Conservation (phyloP, 2,797 vertebrate genomes). For the Acanthurus lineatus region DNA sequence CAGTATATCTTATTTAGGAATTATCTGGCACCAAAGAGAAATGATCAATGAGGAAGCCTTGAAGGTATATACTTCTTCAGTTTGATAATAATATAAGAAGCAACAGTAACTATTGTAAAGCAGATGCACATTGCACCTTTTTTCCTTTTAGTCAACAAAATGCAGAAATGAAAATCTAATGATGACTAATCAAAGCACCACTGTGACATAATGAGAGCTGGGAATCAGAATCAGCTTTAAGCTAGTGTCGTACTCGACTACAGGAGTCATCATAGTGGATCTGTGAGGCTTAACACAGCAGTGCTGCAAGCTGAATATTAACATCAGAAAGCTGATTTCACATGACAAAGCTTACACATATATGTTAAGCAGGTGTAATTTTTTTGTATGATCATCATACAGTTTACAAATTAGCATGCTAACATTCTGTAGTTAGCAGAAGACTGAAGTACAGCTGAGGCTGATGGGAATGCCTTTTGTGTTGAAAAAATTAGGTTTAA, state of each 20-base stretch:
- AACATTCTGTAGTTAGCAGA: neutral
- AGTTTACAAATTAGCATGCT: neutral
- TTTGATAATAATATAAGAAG: slow-evolving; percentile 43
- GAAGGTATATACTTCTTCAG: slow-evolving; percentile 49
- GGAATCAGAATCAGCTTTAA: neutral
- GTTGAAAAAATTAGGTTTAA: too few relatives aligned
- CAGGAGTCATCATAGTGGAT: neutral
- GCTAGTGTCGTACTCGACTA: neutral
- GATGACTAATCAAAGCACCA: neutral
- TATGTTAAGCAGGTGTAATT: neutral
- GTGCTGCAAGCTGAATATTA: neutral
- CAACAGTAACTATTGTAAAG: slow-evolving; percentile 39
- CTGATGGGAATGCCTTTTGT: neutral
- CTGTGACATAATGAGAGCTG: neutral
- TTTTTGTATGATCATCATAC: neutral
- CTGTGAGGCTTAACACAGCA: neutral
- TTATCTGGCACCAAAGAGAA: slow-evolving; percentile 63
- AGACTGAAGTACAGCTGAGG: neutral
- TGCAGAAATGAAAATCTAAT: neutral
- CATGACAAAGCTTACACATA: neutral
- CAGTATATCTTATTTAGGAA: slow-evolving; percentile 74
- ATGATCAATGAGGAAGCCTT: slow-evolving; percentile 59
- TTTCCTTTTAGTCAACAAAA: neutral
- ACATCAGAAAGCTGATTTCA: neutral
- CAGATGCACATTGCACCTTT: slow-evolving; percentile 21